A percentile compares a stretch with the other conserved stretches of the same genome.
phyloP scores from a whole-genome alignment of 2,888 invertebrate genomes.

The Villa cingulata region DNA sequence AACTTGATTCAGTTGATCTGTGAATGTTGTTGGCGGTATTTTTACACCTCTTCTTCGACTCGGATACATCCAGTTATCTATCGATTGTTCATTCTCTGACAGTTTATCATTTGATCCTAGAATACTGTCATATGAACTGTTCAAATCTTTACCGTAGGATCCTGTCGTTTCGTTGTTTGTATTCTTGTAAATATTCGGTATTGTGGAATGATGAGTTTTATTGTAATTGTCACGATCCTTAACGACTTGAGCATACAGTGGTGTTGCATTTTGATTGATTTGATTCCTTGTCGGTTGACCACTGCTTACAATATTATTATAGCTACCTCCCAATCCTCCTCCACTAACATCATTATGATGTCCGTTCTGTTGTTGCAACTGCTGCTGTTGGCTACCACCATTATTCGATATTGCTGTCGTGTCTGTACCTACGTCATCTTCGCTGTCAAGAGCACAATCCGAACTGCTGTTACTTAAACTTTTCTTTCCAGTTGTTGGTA shows the following conservation, averaged over 20 bases:
- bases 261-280: conserved; percentile 28
- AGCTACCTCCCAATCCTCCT: no score
- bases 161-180: conserved; percentile 21
- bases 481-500: conserved; percentile 44
- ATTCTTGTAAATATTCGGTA: conserved; percentile 36
- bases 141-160: conserved; percentile 29
- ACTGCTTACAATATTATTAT: background rate
- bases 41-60: conserved; percentile 36
- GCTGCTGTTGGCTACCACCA: conserved; percentile 27
- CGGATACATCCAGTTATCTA: conserved; percentile 37
- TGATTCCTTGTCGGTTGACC: conserved; percentile 16
- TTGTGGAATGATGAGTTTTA: conserved; percentile 19
- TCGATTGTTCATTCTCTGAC: conserved; percentile 30
- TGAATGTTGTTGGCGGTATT: conserved; percentile 64
- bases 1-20: conserved; percentile 77
- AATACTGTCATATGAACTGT: conserved; percentile 37
- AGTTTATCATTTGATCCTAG: conserved; percentile 36
- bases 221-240: conserved; percentile 32
- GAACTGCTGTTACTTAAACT: conserved; percentile 49
- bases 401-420: conserved; percentile 42
- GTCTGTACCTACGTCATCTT: conserved; percentile 35
- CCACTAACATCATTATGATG: conserved; percentile 13
- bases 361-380: conserved; percentile 26
- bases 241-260: conserved; percentile 41
- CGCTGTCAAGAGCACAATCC: conserved; percentile 63